Evolutionary conservation across 2,797 vertebrate genomes (phyloP).

Genomic region (Jordanella pulchra): DNA sequence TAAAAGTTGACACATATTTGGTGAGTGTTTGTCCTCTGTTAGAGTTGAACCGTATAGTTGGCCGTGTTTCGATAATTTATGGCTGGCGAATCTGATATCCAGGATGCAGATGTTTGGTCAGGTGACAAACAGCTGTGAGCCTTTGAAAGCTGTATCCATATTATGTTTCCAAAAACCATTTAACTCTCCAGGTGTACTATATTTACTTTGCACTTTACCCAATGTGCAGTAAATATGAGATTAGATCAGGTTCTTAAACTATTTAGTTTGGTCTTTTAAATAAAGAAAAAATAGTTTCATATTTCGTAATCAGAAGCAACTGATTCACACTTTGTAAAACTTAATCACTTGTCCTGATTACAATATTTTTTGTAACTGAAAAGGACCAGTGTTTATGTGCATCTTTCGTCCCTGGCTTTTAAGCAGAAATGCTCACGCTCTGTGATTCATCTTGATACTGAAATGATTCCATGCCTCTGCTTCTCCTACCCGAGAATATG

Average conservation of each 20-base stretch:
- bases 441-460: not conserved
- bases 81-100: not conserved
- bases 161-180: too few species aligned
- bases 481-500: not conserved
- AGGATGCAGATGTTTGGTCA: not conserved
- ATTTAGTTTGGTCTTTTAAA: too few species aligned
- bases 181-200: too few species aligned
- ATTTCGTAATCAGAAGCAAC: too few species aligned
- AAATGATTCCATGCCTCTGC: not conserved
- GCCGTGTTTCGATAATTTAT: not conserved
- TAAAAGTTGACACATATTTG: not conserved
- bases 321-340: not conserved
- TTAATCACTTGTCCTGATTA: not conserved
- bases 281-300: too few species aligned
- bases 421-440: not conserved
- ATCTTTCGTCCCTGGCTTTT: not conserved
- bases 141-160: not conserved
- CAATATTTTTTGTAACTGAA: not conserved
- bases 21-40: not conserved
- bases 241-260: too few species aligned
- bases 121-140: not conserved
- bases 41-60: not conserved
- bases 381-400: not conserved
- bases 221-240: too few species aligned
- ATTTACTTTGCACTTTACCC: too few species aligned